Conservation (phyloP, 2,113 vertebrate species). For the Alectura lathami region DNA sequence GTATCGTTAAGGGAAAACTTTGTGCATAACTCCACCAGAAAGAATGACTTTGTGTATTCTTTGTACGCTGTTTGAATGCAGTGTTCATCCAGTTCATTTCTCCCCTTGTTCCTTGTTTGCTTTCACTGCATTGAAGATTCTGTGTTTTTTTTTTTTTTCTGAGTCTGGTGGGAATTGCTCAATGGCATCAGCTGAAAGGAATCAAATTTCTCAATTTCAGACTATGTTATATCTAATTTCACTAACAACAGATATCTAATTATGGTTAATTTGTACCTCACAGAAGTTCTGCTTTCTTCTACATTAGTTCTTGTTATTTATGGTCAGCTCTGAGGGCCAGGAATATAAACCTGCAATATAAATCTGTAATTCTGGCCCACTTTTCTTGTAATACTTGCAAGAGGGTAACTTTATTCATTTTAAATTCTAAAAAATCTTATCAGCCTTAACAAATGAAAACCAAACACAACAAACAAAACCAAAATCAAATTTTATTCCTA, state of each 20-base stretch:
- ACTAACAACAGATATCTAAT: constrained; percentile 6
- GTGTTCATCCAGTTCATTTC: background rate
- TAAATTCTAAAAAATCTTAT: background rate
- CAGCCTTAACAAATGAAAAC: background rate
- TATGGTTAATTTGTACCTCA: constrained; percentile 24
- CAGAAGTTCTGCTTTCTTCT: constrained; percentile 27
- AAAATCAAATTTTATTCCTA: background rate
- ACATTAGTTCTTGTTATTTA: background rate
- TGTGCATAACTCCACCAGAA: background rate
- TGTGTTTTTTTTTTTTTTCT: constrained; percentile 16
- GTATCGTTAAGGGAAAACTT: background rate
- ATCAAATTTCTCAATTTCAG: constrained; percentile 29
- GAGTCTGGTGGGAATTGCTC: background rate
- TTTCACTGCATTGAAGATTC: background rate
- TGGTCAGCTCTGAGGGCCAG: background rate
- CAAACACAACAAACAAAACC: background rate
- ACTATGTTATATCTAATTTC: constrained; percentile 14
- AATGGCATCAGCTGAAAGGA: background rate
- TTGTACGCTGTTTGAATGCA: background rate
- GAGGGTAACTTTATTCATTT: background rate
- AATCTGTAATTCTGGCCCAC: background rate
- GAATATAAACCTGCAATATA: background rate
- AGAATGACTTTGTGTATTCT: background rate
- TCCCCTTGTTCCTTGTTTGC: background rate
- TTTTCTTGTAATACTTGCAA: background rate